phyloP scores from a whole-genome alignment of 2,888 invertebrate species.

The Epsilonema sp. region DNA sequence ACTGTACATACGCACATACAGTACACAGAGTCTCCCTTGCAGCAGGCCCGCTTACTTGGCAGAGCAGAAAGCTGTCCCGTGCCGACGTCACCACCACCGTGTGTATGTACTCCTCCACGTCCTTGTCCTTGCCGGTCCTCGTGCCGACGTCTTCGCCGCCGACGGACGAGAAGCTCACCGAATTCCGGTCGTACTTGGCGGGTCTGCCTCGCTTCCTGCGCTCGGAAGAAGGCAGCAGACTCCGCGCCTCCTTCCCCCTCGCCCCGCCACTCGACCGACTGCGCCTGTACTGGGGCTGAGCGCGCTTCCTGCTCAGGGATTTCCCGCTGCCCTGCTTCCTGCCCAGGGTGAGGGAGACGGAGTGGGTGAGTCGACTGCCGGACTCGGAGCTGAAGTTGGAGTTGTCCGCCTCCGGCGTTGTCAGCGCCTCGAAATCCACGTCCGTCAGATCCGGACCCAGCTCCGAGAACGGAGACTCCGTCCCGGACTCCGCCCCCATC shows the following conservation, averaged over 20 bases:
- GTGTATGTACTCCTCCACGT: constrained; percentile 34
- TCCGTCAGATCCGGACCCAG: not conserved
- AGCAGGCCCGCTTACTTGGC: too few relatives aligned
- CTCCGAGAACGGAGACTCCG: not conserved
- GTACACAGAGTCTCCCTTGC: too few relatives aligned
- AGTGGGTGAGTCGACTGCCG: too few relatives aligned
- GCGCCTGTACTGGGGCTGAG: too few relatives aligned
- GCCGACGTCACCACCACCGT: constrained; percentile 33
- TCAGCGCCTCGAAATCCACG: not conserved
- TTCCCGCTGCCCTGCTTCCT: not conserved
- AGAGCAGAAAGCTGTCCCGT: constrained; percentile 31
- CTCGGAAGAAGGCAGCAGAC: too few relatives aligned
- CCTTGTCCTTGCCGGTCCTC: not conserved
- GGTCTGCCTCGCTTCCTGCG: too few relatives aligned
- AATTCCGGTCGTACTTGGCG: too few relatives aligned
- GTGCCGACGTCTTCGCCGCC: not conserved
- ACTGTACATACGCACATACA: too few relatives aligned
- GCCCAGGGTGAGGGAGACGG: too few relatives aligned
- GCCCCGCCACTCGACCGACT: not conserved
- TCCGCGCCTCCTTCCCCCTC: not conserved
- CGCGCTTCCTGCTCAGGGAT: too few relatives aligned
- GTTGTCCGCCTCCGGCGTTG: not conserved
- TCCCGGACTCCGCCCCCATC: constrained; percentile 1
- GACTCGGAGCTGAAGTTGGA: too few relatives aligned
- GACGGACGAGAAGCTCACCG: not conserved